These are phyloP conservation scores for Hypercompe scribonia DNA, from an alignment of 2,888 invertebrate genomes.

Conservation along the genomic window DNA sequence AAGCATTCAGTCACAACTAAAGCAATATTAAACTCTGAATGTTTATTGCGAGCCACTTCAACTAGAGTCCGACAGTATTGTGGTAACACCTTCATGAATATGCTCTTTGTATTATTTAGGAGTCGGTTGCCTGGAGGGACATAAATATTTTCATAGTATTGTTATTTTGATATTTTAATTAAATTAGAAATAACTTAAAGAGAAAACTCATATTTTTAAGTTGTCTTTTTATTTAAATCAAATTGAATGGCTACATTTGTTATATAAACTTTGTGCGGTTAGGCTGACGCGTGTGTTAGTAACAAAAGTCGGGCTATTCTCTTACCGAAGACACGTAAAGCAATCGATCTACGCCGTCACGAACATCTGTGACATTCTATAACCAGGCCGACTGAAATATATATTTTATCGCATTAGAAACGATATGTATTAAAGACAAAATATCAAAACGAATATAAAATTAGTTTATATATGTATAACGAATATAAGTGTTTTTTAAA, in stretches of 20 bases:
- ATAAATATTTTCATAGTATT: background rate
- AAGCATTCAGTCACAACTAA: slow-evolving; percentile 11
- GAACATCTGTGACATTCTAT: background rate
- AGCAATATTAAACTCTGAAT: slow-evolving; percentile 9
- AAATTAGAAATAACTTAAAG: background rate
- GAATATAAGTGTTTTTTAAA: background rate
- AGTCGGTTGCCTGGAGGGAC: background rate
- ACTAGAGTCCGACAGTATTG: slow-evolving; percentile 1
- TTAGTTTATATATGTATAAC: background rate
- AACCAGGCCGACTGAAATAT: background rate
- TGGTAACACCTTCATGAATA: slow-evolving; percentile 6
- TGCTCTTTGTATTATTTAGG: background rate
- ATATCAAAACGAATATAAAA: background rate
- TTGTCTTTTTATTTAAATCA: background rate
- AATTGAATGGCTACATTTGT: background rate
- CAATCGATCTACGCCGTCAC: background rate
- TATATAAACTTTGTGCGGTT: background rate
- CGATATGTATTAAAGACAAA: background rate
- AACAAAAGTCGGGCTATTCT: background rate
- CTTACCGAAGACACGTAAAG: background rate
- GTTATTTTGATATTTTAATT: background rate
- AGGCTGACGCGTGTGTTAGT: background rate
- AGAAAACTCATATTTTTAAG: background rate
- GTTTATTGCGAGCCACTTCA: slow-evolving; percentile 1
- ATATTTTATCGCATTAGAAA: background rate